A percentile compares a stretch with the other conserved stretches of the same genome.
phyloP scores from a whole-genome alignment of 2,888 invertebrate species.

The Blastobasis adustella region DNA sequence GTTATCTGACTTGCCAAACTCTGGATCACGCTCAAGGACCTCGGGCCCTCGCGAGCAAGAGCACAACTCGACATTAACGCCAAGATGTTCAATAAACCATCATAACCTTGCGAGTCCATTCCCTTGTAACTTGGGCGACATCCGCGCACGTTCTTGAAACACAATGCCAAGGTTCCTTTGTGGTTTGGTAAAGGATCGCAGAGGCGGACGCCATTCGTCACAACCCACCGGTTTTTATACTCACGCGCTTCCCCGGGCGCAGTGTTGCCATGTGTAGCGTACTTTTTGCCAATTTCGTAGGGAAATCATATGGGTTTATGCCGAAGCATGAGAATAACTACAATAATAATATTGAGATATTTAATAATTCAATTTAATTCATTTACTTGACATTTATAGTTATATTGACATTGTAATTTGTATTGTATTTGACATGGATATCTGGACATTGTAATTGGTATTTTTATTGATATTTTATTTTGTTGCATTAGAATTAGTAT shows the following conservation, averaged over 20 bases:
- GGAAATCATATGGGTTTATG: not conserved
- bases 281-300: not conserved
- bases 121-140: too few relatives aligned
- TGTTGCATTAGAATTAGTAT: too few relatives aligned
- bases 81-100: too few relatives aligned
- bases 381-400: too few relatives aligned
- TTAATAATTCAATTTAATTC: not conserved
- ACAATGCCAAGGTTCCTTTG: slow-evolving; percentile 43
- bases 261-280: slow-evolving; percentile 10
- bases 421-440: slow-evolving; percentile 2
- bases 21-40: too few relatives aligned
- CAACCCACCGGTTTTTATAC: slow-evolving; percentile 16
- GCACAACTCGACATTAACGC: too few relatives aligned
- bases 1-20: too few relatives aligned
- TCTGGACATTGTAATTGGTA: too few relatives aligned
- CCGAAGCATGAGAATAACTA: not conserved
- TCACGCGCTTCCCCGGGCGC: not conserved
- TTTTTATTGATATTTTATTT: too few relatives aligned
- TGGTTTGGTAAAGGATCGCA: slow-evolving; percentile 29
- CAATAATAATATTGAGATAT: not conserved
- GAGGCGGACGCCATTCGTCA: slow-evolving; percentile 30
- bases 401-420: too few relatives aligned
- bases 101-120: too few relatives aligned
- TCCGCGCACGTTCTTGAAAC: slow-evolving; percentile 39
- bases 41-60: too few relatives aligned